Conservation (phyloP, 2,797 vertebrate genomes). For the Naso thynnoides region DNA sequence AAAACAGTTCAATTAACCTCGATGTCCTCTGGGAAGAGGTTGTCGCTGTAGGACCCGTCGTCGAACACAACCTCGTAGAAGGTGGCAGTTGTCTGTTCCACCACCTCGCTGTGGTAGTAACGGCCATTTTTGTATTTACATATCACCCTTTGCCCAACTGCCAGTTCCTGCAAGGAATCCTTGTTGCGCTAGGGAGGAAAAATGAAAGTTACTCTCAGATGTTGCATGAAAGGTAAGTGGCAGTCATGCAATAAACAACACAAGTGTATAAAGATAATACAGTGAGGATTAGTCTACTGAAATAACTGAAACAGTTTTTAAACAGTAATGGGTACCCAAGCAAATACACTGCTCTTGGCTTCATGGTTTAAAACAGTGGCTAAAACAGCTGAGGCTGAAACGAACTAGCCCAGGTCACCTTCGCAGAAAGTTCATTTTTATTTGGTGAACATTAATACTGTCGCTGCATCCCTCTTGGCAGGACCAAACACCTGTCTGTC, state of each 20-base stretch:
- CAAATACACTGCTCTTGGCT: not conserved
- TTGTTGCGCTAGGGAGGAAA: constrained; percentile 86
- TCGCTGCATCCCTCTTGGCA: constrained; percentile 7
- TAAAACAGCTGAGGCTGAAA: not conserved
- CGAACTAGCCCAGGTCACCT: not conserved
- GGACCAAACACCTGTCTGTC: constrained; percentile 22
- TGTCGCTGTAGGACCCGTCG: constrained; percentile 98
- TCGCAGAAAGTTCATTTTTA: not conserved
- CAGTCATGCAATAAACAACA: not conserved
- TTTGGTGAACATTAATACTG: not conserved
- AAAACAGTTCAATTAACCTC: constrained; percentile 83
- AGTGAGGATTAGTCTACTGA: not conserved
- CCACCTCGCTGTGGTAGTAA: constrained; percentile 96
- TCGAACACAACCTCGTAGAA: constrained; percentile 98
- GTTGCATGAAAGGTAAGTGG: not conserved
- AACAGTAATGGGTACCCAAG: not conserved
- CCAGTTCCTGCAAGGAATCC: constrained; percentile 88
- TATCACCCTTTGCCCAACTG: constrained; percentile 92
- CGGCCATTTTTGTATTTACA: constrained; percentile 97
- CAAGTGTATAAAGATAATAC: not conserved
- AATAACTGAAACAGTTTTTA: constrained; percentile 1
- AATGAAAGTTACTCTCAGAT: not conserved
- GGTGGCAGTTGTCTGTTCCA: constrained; percentile 92
- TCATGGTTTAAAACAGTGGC: not conserved
- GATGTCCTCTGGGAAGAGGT: constrained; percentile 97